These are phyloP conservation scores for Regulus satrapa DNA, from an alignment of 2,113 vertebrate genomes.

Conservation along the genomic window DNA sequence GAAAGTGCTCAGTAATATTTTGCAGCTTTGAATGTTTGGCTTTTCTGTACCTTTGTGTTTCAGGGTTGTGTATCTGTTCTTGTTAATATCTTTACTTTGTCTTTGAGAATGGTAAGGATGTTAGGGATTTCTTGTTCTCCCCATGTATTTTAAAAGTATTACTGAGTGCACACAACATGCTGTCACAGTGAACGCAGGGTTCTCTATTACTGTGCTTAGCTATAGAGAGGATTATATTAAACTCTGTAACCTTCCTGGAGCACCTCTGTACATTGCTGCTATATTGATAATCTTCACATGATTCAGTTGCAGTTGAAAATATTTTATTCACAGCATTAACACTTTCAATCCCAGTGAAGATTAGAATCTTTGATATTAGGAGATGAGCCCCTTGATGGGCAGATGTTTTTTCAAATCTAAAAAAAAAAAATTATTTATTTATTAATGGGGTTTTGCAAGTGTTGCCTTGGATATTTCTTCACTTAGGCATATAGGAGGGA, in stretches of 20 bases:
- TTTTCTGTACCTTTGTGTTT: background rate
- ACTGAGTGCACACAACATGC: background rate
- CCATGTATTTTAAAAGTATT: slow-evolving; percentile 23
- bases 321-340: slow-evolving; percentile 52
- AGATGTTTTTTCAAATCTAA: background rate
- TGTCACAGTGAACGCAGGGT: background rate
- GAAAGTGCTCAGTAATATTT: background rate
- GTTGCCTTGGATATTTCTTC: background rate
- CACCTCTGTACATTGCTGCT: slow-evolving; percentile 31
- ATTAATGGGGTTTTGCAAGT: background rate
- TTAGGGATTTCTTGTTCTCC: slow-evolving; percentile 25
- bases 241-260: slow-evolving; percentile 48
- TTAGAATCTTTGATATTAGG: background rate
- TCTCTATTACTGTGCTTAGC: slow-evolving; percentile 59
- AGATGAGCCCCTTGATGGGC: background rate
- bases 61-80: background rate
- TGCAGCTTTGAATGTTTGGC: background rate
- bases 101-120: slow-evolving; percentile 21
- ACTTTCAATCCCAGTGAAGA: background rate
- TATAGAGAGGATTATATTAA: slow-evolving; percentile 60
- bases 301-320: slow-evolving; percentile 30
- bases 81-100: slow-evolving; percentile 36
- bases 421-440: background rate
- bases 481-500: background rate
- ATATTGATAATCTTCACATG: slow-evolving; percentile 56